Percentiles rank a stretch among this genome's conserved stretches.
These are phyloP conservation scores for Pteropus alecto DNA, from an alignment of 2,113 vertebrate species.

Conservation along the genomic window DNA sequence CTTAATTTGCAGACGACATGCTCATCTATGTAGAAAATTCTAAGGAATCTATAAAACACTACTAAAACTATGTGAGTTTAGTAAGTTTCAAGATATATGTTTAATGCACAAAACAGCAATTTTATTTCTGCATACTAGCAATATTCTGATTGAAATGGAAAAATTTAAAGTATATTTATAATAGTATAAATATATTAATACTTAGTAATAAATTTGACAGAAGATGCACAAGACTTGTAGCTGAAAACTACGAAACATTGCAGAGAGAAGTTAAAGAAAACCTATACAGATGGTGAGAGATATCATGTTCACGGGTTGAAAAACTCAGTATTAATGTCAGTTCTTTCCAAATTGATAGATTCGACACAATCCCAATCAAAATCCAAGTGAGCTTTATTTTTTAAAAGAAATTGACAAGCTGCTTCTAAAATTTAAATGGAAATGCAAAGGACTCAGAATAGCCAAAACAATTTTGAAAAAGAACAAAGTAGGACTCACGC, in stretches of 20 bases:
- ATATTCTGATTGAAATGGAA: neutral
- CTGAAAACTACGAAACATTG: neutral
- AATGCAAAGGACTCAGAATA: neutral
- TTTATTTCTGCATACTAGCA: neutral
- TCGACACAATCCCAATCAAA: neutral
- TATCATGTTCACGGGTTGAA: neutral
- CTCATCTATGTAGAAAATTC: neutral
- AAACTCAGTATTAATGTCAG: neutral
- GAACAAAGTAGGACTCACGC: neutral
- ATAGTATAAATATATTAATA: neutral
- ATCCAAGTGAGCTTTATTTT: neutral
- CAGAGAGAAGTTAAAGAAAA: neutral
- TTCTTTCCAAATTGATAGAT: neutral
- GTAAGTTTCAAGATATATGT: neutral
- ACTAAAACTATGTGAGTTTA: neutral
- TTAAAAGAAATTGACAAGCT: neutral
- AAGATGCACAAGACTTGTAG: neutral
- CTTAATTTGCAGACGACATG: neutral
- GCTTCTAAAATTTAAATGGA: neutral
- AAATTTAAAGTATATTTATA: neutral
- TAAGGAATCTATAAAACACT: neutral
- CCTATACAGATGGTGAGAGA: neutral
- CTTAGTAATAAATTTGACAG: neutral
- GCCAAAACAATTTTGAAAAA: neutral
- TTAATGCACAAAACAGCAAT: neutral